These are phyloP conservation scores for Ursus arctos DNA, from an alignment of 2,113 vertebrate species.

Conservation along the genomic window DNA sequence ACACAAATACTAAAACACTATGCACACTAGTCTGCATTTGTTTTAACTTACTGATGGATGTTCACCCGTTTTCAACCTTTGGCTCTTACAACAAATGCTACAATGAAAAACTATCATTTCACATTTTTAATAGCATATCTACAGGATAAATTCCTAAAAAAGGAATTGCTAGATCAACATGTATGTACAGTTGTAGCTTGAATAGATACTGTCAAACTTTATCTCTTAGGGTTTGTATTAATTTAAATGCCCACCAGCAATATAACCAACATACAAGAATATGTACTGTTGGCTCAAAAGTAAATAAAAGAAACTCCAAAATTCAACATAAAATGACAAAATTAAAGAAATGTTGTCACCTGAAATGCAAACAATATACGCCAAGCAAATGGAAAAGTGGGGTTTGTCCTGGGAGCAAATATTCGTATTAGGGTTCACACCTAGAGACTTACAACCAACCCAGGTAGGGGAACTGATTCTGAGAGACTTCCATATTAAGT, in stretches of 20 bases:
- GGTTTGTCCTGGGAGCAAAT: not conserved
- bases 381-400: conserved; percentile 22
- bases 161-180: not conserved
- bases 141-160: conserved; percentile 35
- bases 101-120: conserved; percentile 23
- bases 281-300: not conserved
- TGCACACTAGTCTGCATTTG: not conserved
- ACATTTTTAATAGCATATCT: not conserved
- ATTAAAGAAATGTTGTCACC: not conserved
- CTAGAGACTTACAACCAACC: not conserved
- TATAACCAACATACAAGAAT: not conserved
- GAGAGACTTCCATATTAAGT: not conserved
- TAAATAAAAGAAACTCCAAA: conserved; percentile 12
- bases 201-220: not conserved
- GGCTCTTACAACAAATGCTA: not conserved
- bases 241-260: conserved; percentile 44
- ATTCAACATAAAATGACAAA: conserved; percentile 38
- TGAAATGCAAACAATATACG: not conserved
- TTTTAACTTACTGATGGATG: not conserved
- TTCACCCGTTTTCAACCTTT: conserved; percentile 9
- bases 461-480: not conserved
- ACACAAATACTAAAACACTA: conserved; percentile 34
- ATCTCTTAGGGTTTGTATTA: not conserved
- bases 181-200: not conserved
- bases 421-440: not conserved